These are phyloP conservation scores for Bambusicola thoracicus DNA, from an alignment of 2,113 vertebrate species.

Conservation along the genomic window DNA sequence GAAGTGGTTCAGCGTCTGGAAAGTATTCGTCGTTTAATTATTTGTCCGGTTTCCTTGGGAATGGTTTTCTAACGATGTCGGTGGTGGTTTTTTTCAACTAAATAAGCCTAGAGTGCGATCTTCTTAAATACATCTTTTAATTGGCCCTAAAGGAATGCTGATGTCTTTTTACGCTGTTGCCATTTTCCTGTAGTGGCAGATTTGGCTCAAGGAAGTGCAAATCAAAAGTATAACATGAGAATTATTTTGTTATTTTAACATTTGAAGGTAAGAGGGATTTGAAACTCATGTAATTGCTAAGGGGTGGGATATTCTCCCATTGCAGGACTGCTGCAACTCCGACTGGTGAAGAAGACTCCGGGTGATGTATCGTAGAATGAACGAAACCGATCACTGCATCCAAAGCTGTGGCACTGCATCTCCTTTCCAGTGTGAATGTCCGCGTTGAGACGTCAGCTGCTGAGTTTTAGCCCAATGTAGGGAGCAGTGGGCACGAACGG, in stretches of 20 bases:
- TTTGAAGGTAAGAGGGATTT: not conserved
- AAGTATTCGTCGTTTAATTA: not conserved
- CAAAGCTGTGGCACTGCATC: too few species aligned
- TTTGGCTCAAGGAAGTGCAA: not conserved
- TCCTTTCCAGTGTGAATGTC: not conserved
- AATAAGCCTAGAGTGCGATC: not conserved
- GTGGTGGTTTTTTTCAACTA: conserved; percentile 2
- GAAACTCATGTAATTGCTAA: not conserved
- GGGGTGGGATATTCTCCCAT: not conserved
- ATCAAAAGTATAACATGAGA: not conserved
- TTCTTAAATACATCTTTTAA: not conserved
- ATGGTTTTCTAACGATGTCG: conserved; percentile 29
- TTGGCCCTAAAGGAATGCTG: not conserved
- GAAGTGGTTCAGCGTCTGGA: not conserved
- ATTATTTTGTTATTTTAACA: not conserved
- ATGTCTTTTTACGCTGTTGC: not conserved
- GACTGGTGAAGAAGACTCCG: not conserved
- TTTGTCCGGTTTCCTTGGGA: conserved; percentile 31
- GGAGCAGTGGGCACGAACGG: not conserved
- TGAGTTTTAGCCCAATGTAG: not conserved
- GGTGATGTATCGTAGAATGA: not conserved
- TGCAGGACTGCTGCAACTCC: not conserved
- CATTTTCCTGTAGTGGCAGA: not conserved
- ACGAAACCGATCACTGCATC: not conserved
- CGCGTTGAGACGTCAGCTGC: not conserved